Conservation (phyloP, 2,888 invertebrate genomes). For the Tinea pellionella region DNA sequence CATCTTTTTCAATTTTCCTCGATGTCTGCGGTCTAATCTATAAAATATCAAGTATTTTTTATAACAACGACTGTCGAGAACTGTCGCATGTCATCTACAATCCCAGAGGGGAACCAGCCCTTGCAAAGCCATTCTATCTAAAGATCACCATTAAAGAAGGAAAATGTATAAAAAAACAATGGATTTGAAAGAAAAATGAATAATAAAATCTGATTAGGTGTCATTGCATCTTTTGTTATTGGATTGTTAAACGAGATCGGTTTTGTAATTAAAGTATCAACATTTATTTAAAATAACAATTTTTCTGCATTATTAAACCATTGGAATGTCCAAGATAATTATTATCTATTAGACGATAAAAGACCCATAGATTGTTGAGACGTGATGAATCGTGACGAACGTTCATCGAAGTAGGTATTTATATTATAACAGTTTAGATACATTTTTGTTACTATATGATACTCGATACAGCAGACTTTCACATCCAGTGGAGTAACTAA, state of each 20-base stretch:
- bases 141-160: background rate
- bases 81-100: slow-evolving; percentile 3
- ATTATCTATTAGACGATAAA: background rate
- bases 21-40: background rate
- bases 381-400: background rate
- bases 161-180: background rate
- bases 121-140: background rate
- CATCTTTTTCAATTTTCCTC: background rate
- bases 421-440: background rate
- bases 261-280: background rate
- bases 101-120: slow-evolving; percentile 5
- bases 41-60: background rate
- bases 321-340: background rate
- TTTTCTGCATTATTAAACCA: background rate
- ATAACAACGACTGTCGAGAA: background rate
- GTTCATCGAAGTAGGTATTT: background rate
- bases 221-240: too few relatives aligned
- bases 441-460: background rate
- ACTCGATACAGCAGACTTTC: too few relatives aligned
- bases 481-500: too few relatives aligned
- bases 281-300: background rate
- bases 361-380: background rate
- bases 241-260: too few relatives aligned
- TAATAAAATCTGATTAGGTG: background rate
- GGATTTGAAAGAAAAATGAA: background rate